Conservation (phyloP, 1,140 invertebrate genomes). For the Procambarus virginalis region DNA sequence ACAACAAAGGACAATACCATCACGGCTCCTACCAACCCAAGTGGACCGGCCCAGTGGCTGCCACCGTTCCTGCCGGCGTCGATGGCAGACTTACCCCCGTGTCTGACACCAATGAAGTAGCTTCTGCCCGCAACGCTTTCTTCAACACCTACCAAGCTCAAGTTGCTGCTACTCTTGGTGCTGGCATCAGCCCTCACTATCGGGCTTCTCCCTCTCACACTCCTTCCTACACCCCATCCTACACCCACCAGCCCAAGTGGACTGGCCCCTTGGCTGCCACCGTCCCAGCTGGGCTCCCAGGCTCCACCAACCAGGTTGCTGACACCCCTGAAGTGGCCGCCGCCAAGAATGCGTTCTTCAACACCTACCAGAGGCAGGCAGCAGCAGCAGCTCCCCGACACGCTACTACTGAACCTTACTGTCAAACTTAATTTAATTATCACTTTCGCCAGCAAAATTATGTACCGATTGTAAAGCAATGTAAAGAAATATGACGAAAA, state of each 20-base stretch:
- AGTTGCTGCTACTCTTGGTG: constrained; percentile 31
- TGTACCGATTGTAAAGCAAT: background rate
- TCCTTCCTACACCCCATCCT: background rate
- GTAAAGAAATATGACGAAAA: background rate
- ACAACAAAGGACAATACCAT: background rate
- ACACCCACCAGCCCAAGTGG: constrained; percentile 6
- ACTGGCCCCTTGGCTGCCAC: constrained; percentile 44
- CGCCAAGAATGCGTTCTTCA: constrained; percentile 42
- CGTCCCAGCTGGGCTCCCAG: constrained; percentile 36
- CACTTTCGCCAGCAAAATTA: too few relatives aligned
- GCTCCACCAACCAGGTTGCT: background rate
- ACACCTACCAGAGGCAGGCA: constrained; percentile 25
- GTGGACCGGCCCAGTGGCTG: constrained; percentile 43
- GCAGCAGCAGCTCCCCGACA: constrained; percentile 12
- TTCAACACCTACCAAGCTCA: constrained; percentile 33
- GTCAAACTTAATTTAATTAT: background rate
- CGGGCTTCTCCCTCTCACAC: background rate
- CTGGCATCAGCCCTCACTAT: background rate
- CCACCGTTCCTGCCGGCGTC: constrained; percentile 36
- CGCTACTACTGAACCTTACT: background rate
- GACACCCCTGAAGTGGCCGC: constrained; percentile 43
- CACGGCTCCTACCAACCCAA: constrained; percentile 23
- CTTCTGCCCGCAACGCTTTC: constrained; percentile 30
- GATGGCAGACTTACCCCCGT: background rate
- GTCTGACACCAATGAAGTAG: constrained; percentile 18